Conservation (phyloP, 2,888 invertebrate genomes). For the Drosophila ezoana region DNA sequence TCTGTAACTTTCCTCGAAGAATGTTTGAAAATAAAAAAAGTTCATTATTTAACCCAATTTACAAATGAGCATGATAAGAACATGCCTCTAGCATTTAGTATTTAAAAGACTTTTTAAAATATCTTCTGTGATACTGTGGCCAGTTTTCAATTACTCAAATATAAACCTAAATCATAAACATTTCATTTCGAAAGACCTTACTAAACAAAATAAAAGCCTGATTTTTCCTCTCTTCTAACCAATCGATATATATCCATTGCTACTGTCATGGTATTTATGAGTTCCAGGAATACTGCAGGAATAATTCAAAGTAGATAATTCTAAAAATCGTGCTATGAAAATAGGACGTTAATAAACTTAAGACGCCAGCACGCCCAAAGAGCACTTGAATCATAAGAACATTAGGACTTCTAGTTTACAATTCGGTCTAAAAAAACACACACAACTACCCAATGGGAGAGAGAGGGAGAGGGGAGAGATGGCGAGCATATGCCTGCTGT, state of each 20-base stretch:
- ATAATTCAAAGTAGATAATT: conserved; percentile 30
- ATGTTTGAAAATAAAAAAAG: neutral
- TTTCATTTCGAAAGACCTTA: too few species aligned
- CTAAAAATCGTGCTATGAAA: conserved; percentile 28
- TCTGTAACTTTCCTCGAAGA: neutral
- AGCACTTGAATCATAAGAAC: conserved; percentile 70
- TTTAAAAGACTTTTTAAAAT: neutral
- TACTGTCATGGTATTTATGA: too few species aligned
- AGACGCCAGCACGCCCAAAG: conserved; percentile 72
- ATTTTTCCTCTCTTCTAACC: too few species aligned
- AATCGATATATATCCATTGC: too few species aligned
- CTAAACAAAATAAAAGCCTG: too few species aligned
- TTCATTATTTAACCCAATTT: neutral
- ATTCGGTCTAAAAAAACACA: conserved; percentile 54
- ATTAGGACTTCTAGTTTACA: conserved; percentile 56
- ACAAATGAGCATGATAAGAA: too few species aligned
- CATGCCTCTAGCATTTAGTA: too few species aligned
- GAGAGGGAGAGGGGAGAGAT: conserved; percentile 17
- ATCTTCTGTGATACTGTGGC: neutral
- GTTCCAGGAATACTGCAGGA: neutral
- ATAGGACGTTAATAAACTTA: conserved; percentile 61
- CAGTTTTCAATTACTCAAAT: too few species aligned
- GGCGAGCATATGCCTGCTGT: conserved; percentile 44
- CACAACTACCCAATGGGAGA: neutral
- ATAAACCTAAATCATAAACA: neutral